phyloP scores from a whole-genome alignment of 2,113 vertebrate species.

The Chionomys nivalis region DNA sequence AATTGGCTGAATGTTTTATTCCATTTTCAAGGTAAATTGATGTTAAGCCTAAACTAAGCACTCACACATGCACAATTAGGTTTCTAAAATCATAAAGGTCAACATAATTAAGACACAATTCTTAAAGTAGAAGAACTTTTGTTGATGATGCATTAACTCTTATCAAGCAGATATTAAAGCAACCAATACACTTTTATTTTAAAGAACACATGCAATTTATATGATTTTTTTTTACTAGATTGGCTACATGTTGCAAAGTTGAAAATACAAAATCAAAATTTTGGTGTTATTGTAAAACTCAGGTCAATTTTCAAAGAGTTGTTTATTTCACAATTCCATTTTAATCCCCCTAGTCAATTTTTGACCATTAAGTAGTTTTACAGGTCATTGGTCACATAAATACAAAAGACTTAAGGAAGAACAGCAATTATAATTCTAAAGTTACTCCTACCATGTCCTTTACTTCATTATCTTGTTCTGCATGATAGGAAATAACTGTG shows the following conservation, averaged over 20 bases:
- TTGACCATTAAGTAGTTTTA: conserved; percentile 30
- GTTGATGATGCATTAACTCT: neutral
- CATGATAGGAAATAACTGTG: neutral
- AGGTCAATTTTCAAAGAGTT: conserved; percentile 27
- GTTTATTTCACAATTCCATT: conserved; percentile 26
- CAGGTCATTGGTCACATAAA: neutral
- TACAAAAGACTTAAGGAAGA: conserved; percentile 31
- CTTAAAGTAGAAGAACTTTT: neutral
- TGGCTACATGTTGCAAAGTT: neutral
- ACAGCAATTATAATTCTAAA: neutral
- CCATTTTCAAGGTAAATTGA: neutral
- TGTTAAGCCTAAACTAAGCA: neutral
- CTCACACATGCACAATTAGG: neutral
- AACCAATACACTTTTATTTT: neutral
- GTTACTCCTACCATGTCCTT: neutral
- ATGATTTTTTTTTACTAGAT: neutral
- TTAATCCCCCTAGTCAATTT: neutral
- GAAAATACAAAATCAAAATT: conserved; percentile 16
- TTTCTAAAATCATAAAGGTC: conserved; percentile 5
- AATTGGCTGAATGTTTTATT: neutral
- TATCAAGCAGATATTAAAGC: neutral
- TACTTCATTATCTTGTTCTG: neutral
- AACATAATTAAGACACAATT: conserved; percentile 10
- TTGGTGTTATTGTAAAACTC: neutral
- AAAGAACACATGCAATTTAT: neutral